Percentiles rank a stretch among this genome's conserved stretches.
These are phyloP conservation scores for Deilephila elpenor DNA, from an alignment of 2,888 invertebrate species.

Conservation along the genomic window DNA sequence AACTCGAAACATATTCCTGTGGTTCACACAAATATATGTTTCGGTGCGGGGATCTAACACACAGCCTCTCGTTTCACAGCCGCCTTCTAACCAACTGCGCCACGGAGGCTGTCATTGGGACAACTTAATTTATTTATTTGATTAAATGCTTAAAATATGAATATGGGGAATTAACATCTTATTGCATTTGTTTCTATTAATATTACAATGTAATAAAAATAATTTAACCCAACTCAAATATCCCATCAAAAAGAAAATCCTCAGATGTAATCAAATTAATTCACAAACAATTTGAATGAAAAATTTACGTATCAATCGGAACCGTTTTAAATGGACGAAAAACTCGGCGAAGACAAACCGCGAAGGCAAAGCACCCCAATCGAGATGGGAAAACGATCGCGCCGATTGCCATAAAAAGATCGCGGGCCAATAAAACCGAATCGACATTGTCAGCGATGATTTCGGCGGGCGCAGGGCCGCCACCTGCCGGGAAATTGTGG, in stretches of 20 bases:
- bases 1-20: too few species aligned
- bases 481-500: conserved; percentile 33
- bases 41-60: too few species aligned
- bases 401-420: conserved; percentile 81
- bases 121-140: too few species aligned
- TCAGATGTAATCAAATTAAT: conserved; percentile 16
- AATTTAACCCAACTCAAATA: neutral
- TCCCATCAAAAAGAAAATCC: neutral
- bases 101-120: too few species aligned
- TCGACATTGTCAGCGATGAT: conserved; percentile 79
- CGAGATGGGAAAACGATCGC: conserved; percentile 76
- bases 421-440: conserved; percentile 77
- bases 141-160: too few species aligned
- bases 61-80: too few species aligned
- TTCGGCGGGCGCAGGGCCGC: conserved; percentile 50
- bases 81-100: too few species aligned
- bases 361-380: conserved; percentile 68
- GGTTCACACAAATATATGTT: too few species aligned
- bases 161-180: too few species aligned
- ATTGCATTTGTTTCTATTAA: too few species aligned
- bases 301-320: conserved; percentile 23
- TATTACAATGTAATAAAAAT: neutral
- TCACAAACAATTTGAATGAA: conserved; percentile 18
- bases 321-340: conserved; percentile 46
- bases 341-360: conserved; percentile 48